These are phyloP conservation scores for Lordiphosa stackelbergi DNA, from an alignment of 1,140 invertebrate species.

Conservation along the genomic window DNA sequence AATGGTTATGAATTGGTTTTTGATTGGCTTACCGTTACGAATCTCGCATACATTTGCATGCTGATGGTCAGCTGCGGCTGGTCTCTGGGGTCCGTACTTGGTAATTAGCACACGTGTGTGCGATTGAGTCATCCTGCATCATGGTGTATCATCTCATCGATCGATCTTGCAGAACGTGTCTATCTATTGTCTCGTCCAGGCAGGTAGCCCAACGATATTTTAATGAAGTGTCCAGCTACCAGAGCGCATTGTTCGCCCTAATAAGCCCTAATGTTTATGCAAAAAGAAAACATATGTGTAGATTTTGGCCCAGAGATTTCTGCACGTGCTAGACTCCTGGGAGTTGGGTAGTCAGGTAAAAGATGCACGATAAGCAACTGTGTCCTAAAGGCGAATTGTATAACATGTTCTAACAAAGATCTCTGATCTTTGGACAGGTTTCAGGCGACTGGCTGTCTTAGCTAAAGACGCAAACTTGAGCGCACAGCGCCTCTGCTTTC, in stretches of 20 bases:
- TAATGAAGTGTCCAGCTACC: slow-evolving; percentile 56
- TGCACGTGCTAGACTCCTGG: slow-evolving; percentile 12
- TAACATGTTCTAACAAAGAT: no score
- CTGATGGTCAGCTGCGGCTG: slow-evolving; percentile 15
- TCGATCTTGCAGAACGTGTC: slow-evolving; percentile 14
- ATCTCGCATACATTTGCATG: slow-evolving; percentile 31
- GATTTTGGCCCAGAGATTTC: slow-evolving; percentile 22
- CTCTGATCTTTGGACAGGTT: no score
- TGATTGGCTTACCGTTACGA: slow-evolving; percentile 58
- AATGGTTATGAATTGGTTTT: slow-evolving; percentile 77
- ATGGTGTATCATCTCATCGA: slow-evolving; percentile 1
- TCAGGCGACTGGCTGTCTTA: no score
- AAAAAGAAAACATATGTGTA: slow-evolving; percentile 32
- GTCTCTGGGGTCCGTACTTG: slow-evolving; percentile 26
- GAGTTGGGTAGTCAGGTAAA: slow-evolving; percentile 14
- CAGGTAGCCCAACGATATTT: slow-evolving; percentile 57
- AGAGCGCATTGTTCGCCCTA: no score
- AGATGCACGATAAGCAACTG: background rate
- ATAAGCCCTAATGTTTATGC: slow-evolving; percentile 62
- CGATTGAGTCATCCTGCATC: slow-evolving; percentile 57
- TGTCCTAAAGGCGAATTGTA: no score
- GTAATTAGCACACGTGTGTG: slow-evolving; percentile 64
- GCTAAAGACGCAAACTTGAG: no score
- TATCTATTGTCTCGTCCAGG: slow-evolving; percentile 26
- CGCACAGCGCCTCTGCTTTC: no score